These are phyloP conservation scores for Carassius carassius DNA, from an alignment of 2,113 vertebrate species.

Conservation along the genomic window DNA sequence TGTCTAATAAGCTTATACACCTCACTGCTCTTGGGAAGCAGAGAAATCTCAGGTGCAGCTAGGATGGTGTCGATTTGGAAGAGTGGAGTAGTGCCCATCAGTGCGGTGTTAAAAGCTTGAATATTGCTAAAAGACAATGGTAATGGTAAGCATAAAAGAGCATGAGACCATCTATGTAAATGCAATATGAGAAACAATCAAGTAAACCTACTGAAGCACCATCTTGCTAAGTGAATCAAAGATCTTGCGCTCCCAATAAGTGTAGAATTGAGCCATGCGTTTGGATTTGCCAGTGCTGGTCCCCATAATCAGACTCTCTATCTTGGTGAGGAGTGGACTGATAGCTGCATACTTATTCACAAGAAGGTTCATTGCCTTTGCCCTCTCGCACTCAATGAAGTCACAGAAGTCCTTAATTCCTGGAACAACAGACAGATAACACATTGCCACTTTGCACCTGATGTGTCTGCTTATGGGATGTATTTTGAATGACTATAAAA, in stretches of 20 bases:
- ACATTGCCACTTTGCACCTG: not conserved
- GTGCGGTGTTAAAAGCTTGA: slow-evolving; percentile 76
- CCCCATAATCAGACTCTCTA: slow-evolving; percentile 80
- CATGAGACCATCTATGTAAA: not conserved
- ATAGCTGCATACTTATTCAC: slow-evolving; percentile 82
- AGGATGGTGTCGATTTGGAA: slow-evolving; percentile 85
- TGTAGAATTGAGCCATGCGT: slow-evolving; percentile 83
- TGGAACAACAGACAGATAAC: slow-evolving; percentile 59
- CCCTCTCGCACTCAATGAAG: slow-evolving; percentile 76
- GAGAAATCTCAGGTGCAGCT: slow-evolving; percentile 80
- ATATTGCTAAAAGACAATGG: slow-evolving; percentile 79
- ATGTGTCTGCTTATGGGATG: not conserved
- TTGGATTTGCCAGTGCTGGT: slow-evolving; percentile 83
- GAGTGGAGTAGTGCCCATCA: slow-evolving; percentile 76
- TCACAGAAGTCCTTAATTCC: slow-evolving; percentile 89
- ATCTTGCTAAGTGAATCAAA: slow-evolving; percentile 82
- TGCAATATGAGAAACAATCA: not conserved
- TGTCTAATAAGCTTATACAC: slow-evolving; percentile 81
- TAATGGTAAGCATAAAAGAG: slow-evolving; percentile 18
- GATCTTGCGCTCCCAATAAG: slow-evolving; percentile 84
- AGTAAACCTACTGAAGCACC: slow-evolving; percentile 82
- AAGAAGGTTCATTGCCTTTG: slow-evolving; percentile 78
- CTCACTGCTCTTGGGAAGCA: slow-evolving; percentile 81
- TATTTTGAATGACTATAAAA: too few relatives aligned
- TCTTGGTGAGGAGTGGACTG: slow-evolving; percentile 82